These are phyloP conservation scores for Pristionchus japonicus DNA, from an alignment of 2,888 invertebrate genomes.

Conservation along the genomic window DNA sequence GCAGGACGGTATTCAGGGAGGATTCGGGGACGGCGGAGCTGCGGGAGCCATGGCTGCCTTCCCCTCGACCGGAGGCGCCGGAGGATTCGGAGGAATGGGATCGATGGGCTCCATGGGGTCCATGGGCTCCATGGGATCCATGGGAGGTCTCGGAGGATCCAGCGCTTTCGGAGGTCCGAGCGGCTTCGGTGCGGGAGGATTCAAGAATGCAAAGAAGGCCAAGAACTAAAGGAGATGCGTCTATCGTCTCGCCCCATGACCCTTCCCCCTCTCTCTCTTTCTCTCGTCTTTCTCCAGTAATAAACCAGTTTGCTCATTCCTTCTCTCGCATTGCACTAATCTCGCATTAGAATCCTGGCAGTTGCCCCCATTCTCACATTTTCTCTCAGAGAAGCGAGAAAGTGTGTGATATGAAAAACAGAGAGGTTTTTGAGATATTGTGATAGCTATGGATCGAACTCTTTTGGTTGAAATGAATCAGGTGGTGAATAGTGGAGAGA, in stretches of 20 bases:
- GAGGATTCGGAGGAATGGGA: conserved; percentile 12
- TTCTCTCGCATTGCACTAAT: background rate
- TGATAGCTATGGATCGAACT: too few species aligned
- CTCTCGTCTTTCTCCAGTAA: background rate
- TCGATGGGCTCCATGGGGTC: background rate
- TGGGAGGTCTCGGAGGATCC: background rate
- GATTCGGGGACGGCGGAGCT: background rate
- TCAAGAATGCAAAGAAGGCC: background rate
- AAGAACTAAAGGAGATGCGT: conserved; percentile 5
- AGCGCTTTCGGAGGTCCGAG: too few species aligned
- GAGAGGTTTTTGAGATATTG: too few species aligned
- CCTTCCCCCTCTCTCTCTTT: background rate
- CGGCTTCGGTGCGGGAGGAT: background rate
- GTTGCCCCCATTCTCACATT: too few species aligned
- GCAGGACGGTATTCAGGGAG: conserved; percentile 1
- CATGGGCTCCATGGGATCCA: background rate
- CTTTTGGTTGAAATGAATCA: too few species aligned
- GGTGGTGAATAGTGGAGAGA: too few species aligned
- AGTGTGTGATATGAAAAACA: too few species aligned
- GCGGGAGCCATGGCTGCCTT: background rate
- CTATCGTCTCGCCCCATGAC: background rate
- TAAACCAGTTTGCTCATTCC: background rate
- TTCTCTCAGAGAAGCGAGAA: too few species aligned
- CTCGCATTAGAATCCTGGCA: too few species aligned
- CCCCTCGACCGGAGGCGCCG: background rate